A percentile compares a stretch with the other conserved stretches of the same genome.
phyloP scores from a whole-genome alignment of 1,140 invertebrate genomes.

The Cydia splendana region DNA sequence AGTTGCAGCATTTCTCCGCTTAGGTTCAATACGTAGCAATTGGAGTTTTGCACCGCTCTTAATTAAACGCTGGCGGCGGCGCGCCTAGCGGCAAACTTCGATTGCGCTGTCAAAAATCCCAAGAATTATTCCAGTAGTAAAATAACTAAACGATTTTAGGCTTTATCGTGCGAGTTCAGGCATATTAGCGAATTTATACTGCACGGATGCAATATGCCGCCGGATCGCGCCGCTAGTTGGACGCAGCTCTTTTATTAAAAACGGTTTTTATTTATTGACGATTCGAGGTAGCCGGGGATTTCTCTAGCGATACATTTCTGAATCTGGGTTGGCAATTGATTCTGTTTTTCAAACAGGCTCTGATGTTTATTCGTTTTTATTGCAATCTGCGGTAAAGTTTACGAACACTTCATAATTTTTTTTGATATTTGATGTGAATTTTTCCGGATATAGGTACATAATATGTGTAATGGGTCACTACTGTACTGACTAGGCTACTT shows the following conservation, averaged over 20 bases:
- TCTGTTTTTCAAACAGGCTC: conserved; percentile 16
- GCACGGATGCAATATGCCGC: conserved; percentile 73
- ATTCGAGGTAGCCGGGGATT: conserved; percentile 52
- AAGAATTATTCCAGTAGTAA: conserved; percentile 76
- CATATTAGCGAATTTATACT: conserved; percentile 77
- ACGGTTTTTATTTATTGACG: conserved; percentile 77
- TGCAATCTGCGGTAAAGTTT: conserved; percentile 4
- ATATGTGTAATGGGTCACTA: no score
- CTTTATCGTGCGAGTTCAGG: conserved; percentile 76
- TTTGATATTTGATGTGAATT: neutral
- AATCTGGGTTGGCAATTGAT: conserved; percentile 21
- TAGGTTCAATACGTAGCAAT: conserved; percentile 50
- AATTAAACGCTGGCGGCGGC: conserved; percentile 65
- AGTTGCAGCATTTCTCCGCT: conserved; percentile 41
- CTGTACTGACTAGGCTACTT: no score
- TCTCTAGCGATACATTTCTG: conserved; percentile 42
- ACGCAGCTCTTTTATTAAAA: conserved; percentile 75
- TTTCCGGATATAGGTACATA: no score
- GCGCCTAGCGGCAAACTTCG: conserved; percentile 74
- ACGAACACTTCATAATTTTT: neutral
- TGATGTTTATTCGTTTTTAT: conserved; percentile 23
- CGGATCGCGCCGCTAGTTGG: conserved; percentile 58
- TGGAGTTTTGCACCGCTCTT: conserved; percentile 62
- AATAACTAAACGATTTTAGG: conserved; percentile 78
- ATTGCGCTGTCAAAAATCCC: conserved; percentile 79